Evolutionary conservation across 2,797 vertebrate species (phyloP).

Genomic region (Pygocentrus nattereri): DNA sequence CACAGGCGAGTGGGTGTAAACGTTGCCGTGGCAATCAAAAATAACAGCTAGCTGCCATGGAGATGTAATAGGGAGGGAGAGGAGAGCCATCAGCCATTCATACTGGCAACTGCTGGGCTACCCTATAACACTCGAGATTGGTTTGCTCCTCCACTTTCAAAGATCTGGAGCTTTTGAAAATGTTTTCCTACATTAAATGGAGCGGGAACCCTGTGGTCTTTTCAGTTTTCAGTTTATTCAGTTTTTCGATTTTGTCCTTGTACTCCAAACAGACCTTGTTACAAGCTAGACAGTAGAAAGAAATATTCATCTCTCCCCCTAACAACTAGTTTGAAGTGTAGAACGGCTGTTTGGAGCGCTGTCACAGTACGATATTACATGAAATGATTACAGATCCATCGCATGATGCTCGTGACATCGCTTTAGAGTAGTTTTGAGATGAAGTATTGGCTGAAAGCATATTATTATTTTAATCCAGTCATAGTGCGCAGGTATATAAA

Average conservation of each 20-base stretch:
- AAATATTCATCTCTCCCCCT: neutral
- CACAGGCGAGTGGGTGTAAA: conserved; percentile 49
- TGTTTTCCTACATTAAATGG: neutral
- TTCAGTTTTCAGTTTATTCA: neutral
- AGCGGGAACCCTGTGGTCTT: neutral
- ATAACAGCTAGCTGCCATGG: conserved; percentile 62
- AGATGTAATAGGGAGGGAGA: conserved; percentile 54
- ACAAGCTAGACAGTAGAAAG: neutral
- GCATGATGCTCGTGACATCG: no score
- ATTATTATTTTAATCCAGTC: no score
- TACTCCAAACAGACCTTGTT: neutral
- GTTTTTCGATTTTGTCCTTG: neutral
- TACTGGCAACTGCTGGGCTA: conserved; percentile 28
- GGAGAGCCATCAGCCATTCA: conserved; percentile 39
- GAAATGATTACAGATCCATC: no score
- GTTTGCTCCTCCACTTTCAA: neutral
- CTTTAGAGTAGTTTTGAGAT: no score
- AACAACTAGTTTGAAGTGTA: neutral
- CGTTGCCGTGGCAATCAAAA: conserved; percentile 61
- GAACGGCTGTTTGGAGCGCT: neutral
- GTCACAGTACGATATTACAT: neutral
- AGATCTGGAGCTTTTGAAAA: neutral
- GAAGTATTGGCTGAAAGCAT: no score
- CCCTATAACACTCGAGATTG: conserved; percentile 1
- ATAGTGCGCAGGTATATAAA: no score